Evolutionary conservation across 2,797 vertebrate genomes (phyloP), one percentile per base, ranked within the genome.

Genomic region (Perodicticus potto): DNA sequence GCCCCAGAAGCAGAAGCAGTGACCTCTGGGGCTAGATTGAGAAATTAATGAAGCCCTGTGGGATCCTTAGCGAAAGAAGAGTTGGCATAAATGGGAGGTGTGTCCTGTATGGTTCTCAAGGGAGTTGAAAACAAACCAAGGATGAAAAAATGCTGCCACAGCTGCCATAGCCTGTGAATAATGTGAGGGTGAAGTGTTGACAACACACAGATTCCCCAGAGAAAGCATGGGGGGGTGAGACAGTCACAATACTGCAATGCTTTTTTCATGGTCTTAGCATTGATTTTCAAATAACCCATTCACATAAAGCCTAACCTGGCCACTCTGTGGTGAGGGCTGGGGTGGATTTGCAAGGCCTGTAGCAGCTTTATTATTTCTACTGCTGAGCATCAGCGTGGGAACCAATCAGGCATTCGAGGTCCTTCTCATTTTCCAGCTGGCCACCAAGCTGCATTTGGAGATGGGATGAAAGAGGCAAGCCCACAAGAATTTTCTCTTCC

Each of bases 281-380:
- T 84, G 94, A 96, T 87, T 95, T 95, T 93, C 80, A 93, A 77
- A 86, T 80, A 78, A 86, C 89, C 17, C 88, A n/a, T 65, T 94
- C 88, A 53, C 65, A 93, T 77, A n/a, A 63, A 74, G 85, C 59
- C 76, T 73, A 16, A 2, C 34, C 61, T 13, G 63, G 72, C 49
- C n/a, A 59, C 32, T 9, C 70, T 65, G 45, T 3, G 78, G 40
- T 77, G 77, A 80, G 61, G 92, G 92, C 4, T 65, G 57, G 11
- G 43, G 7, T 29, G 59, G 53, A 3, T 29, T 11, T 32, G 34
- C 73, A 45, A 67, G 59, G 72, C 25, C 37, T 65, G 13, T 0
- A 43, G 93, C 43, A 72, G 85, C 69, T 74, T 85, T 34, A 23
- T 61, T 72, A 53, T 80, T 67, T 78, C 40, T 27, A n/a, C 53